These are phyloP conservation scores for Regulus satrapa DNA, from an alignment of 2,113 vertebrate genomes.

Conservation along the genomic window DNA sequence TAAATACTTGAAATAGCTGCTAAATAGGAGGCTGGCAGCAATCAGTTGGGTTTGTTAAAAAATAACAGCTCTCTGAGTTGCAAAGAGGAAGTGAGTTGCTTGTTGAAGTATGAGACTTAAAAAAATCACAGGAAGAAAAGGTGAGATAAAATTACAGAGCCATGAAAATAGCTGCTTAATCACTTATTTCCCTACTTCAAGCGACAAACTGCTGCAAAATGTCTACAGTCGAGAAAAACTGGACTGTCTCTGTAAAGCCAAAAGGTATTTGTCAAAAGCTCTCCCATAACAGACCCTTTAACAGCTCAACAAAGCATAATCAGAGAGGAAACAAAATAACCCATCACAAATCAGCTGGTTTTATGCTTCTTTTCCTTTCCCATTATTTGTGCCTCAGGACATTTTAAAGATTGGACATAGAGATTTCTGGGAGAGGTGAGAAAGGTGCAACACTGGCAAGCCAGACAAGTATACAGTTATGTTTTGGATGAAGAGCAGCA, in stretches of 20 bases:
- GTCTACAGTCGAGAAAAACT: background rate
- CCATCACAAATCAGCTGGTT: background rate
- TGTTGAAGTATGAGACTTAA: background rate
- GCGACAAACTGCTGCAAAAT: background rate
- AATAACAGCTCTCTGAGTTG: background rate
- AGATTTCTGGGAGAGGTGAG: background rate
- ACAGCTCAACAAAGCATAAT: background rate
- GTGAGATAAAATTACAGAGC: background rate
- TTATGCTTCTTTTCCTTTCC: background rate
- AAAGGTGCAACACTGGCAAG: background rate
- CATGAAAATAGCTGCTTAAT: background rate
- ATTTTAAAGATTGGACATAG: background rate
- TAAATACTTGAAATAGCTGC: background rate
- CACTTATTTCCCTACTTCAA: background rate
- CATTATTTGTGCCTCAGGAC: background rate
- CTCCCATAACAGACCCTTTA: background rate
- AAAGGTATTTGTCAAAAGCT: background rate
- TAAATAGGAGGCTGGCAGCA: background rate
- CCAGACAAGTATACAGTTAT: background rate
- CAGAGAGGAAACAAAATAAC: background rate
- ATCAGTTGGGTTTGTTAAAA: slow-evolving; percentile 40
- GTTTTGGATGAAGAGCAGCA: background rate
- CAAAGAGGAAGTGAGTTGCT: background rate
- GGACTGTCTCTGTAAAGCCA: background rate
- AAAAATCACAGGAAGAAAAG: background rate